Percentiles rank a stretch among this genome's conserved stretches.
phyloP scores from a whole-genome alignment of 2,113 vertebrate genomes.

The Cochlearius cochlearius region DNA sequence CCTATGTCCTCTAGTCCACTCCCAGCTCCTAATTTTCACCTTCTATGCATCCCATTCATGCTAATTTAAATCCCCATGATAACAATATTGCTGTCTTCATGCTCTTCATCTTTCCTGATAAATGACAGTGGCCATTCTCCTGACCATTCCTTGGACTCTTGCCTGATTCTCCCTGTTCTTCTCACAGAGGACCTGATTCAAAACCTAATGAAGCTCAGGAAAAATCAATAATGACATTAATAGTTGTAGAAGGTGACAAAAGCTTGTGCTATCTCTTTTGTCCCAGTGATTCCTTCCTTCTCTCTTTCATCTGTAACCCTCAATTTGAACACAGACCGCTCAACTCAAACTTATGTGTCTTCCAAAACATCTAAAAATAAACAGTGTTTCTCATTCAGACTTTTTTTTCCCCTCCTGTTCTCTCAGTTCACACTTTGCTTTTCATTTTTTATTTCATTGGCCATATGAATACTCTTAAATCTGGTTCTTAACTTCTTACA shows the following conservation, averaged over 20 bases:
- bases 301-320: neutral
- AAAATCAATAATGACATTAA: neutral
- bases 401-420: neutral
- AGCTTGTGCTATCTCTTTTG: neutral
- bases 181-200: neutral
- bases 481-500: neutral
- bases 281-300: neutral
- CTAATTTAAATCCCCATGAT: accelerated
- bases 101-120: neutral
- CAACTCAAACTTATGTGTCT: neutral
- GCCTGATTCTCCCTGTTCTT: neutral
- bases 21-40: neutral
- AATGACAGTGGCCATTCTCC: neutral
- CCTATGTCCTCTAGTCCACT: neutral
- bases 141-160: neutral
- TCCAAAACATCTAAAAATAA: neutral
- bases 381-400: accelerated
- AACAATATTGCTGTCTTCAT: neutral
- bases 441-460: neutral
- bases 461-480: neutral
- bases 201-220: neutral
- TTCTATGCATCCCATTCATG: neutral
- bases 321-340: neutral
- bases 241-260: neutral
- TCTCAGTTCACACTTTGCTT: neutral